Evolutionary conservation across 2,888 invertebrate species (phyloP).

Genomic region (Pachliopta kotzebuea): DNA sequence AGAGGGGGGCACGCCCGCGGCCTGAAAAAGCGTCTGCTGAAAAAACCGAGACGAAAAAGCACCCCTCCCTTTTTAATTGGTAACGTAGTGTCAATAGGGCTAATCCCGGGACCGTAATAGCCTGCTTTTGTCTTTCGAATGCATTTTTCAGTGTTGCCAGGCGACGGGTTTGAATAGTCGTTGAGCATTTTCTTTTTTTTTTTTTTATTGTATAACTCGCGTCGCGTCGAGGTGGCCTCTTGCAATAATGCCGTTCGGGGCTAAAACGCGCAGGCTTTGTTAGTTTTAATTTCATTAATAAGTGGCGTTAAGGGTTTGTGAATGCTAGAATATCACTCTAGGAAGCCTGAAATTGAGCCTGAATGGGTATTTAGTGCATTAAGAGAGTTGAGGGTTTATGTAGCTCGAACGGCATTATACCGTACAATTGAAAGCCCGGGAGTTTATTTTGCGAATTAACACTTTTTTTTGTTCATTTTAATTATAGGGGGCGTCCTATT

Average conservation of each 20-base stretch:
- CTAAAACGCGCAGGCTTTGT: slow-evolving; percentile 22
- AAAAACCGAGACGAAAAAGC: slow-evolving; percentile 80
- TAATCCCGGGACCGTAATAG: slow-evolving; percentile 76
- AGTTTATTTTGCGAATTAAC: neutral
- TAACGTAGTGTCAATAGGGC: slow-evolving; percentile 81
- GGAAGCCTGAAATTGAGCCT: slow-evolving; percentile 9
- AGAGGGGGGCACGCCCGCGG: slow-evolving; percentile 64
- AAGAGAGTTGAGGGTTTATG: neutral
- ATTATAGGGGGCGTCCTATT: slow-evolving; percentile 24
- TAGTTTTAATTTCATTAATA: slow-evolving; percentile 29
- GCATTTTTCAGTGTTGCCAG: slow-evolving; percentile 75
- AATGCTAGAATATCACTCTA: slow-evolving; percentile 17
- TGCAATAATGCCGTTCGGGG: slow-evolving; percentile 18
- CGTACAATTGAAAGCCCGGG: slow-evolving; percentile 9
- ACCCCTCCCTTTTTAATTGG: slow-evolving; percentile 80
- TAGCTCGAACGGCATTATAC: neutral
- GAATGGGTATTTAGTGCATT: slow-evolving; percentile 13
- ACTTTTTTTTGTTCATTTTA: slow-evolving; percentile 16
- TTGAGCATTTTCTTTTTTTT: slow-evolving; percentile 33
- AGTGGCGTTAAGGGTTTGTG: slow-evolving; percentile 21
- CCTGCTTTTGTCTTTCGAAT: slow-evolving; percentile 73
- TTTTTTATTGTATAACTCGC: slow-evolving; percentile 33
- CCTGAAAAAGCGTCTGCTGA: slow-evolving; percentile 80
- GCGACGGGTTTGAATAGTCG: slow-evolving; percentile 45
- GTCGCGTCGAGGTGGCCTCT: slow-evolving; percentile 25